These are phyloP conservation scores for Thecocarcelia acutangulata DNA, from an alignment of 2,888 invertebrate species.

Conservation along the genomic window DNA sequence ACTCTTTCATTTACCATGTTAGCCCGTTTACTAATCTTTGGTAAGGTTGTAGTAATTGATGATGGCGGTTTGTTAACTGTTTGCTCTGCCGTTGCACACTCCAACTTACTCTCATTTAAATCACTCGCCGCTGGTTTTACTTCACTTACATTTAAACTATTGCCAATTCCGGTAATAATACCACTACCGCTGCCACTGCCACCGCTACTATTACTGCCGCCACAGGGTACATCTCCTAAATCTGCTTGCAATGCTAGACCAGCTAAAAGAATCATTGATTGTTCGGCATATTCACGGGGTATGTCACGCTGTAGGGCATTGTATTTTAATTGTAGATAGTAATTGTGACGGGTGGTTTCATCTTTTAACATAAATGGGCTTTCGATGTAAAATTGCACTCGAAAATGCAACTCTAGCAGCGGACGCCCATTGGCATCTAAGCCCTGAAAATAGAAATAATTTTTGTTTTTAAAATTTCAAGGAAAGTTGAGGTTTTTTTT, in stretches of 20 bases:
- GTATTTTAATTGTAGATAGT: conserved; percentile 96
- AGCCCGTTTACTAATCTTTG: conserved; percentile 76
- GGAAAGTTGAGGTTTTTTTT: background rate
- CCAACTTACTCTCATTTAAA: conserved; percentile 38
- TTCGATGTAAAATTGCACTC: conserved; percentile 96
- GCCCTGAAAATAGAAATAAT: conserved; percentile 83
- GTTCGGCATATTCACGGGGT: conserved; percentile 82
- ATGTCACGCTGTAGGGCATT: conserved; percentile 89
- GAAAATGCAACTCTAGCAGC: conserved; percentile 92
- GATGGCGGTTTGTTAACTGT: conserved; percentile 49
- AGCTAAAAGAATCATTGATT: conserved; percentile 90
- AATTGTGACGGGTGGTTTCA: conserved; percentile 94
- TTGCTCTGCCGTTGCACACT: conserved; percentile 17
- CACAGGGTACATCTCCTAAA: conserved; percentile 88
- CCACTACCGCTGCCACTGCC: conserved; percentile 59
- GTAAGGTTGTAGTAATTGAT: conserved; percentile 75
- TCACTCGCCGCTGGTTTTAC: conserved; percentile 8
- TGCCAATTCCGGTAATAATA: conserved; percentile 50
- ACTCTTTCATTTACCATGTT: conserved; percentile 76
- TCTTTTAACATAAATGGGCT: conserved; percentile 94
- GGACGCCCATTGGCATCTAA: conserved; percentile 95
- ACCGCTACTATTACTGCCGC: conserved; percentile 65
- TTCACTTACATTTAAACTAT: conserved; percentile 13
- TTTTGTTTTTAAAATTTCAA: background rate
- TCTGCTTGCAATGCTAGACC: conserved; percentile 96